Evolutionary conservation across 2,888 invertebrate genomes (phyloP).

Genomic region (Drosophila barbarae): DNA sequence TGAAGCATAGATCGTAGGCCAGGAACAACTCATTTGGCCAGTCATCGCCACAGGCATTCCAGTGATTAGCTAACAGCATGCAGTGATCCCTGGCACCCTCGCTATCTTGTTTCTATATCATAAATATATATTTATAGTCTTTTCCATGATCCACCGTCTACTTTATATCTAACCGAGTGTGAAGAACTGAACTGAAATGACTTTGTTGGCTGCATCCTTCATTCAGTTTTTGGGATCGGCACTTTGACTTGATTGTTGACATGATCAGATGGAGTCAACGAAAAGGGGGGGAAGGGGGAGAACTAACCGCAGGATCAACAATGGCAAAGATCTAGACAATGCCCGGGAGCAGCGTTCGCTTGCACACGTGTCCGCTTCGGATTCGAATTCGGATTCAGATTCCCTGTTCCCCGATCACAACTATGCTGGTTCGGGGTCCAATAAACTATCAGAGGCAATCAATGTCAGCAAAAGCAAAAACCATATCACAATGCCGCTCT

Average conservation of each 20-base stretch:
- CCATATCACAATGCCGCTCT: conserved; percentile 48
- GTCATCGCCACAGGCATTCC: conserved; percentile 24
- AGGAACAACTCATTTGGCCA: conserved; percentile 21
- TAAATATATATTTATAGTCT: conserved; percentile 13
- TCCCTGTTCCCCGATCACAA: conserved; percentile 1
- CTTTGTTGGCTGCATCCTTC: conserved; percentile 33
- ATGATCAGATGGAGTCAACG: conserved; percentile 40
- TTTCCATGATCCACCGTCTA: conserved; percentile 35
- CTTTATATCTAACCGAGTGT: conserved; percentile 69
- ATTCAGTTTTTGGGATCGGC: conserved; percentile 23
- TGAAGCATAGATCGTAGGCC: background rate
- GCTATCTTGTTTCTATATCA: too few relatives aligned
- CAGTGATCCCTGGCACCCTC: background rate
- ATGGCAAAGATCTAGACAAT: conserved; percentile 47
- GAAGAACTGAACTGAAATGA: conserved; percentile 62
- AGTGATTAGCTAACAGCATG: conserved; percentile 36
- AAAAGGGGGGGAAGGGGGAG: conserved; percentile 17
- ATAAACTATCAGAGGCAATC: conserved; percentile 67
- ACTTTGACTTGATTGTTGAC: conserved; percentile 68
- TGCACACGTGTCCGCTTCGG: conserved; percentile 53
- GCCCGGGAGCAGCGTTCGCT: conserved; percentile 31
- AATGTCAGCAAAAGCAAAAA: conserved; percentile 63
- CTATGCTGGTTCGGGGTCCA: conserved; percentile 30
- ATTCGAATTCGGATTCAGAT: conserved; percentile 1
- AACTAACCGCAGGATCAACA: conserved; percentile 68